Base-by-base conservation (phyloP, 1,140 invertebrate genomes). In the Helicoverpa armigera region DNA sequence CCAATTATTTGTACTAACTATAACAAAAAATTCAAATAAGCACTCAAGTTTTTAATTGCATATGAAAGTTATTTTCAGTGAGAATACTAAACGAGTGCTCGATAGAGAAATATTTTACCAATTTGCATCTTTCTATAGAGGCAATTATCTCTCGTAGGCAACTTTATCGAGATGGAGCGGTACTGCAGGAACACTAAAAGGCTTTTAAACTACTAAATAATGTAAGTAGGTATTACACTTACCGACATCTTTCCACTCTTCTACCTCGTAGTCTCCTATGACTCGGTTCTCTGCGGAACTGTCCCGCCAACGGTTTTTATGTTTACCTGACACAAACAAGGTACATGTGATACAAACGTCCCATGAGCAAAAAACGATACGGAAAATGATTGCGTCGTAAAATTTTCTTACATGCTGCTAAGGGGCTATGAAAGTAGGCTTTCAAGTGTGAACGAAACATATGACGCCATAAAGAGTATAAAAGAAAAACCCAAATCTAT, bases 171-270 rank as follows among this genome's bases (percentile, higher is more conserved):
- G 50, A 53, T 31, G 54, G 50, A 72, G 69, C 50, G 23, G 18
- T 54, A 16, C 69, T 51, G 65, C 69, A 48, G 65, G 54, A 74
- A 74, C 72, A 74, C 54, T 58, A 74, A 74, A 74, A 74, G 54
- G 72, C 72, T 74, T 74, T 74, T 74, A 74, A 74, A 77, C 56
- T 77, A 54, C 56, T 61, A 31, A 77, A 61, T 53, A 67, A 65
- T 67, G 61, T 67, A 61, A 56, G 51, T 48, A 18, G 18, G 53
- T 75, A 79, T 51, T 51, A 54, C 65, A 86, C 95, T 95, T 87
- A 96, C 96, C 95, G 86, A 95, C 85, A 92, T 96, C 94, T 89
- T 96, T 95, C 95, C 95, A 96, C 90, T 96, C 96, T 89, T 96
- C 96, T 69, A 96, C 92, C 85, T 96, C 96, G 86, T 96, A 96